Base-by-base conservation (phyloP, 92 coral and sea anemone species). In the Umimayanthus kanabou region DNA sequence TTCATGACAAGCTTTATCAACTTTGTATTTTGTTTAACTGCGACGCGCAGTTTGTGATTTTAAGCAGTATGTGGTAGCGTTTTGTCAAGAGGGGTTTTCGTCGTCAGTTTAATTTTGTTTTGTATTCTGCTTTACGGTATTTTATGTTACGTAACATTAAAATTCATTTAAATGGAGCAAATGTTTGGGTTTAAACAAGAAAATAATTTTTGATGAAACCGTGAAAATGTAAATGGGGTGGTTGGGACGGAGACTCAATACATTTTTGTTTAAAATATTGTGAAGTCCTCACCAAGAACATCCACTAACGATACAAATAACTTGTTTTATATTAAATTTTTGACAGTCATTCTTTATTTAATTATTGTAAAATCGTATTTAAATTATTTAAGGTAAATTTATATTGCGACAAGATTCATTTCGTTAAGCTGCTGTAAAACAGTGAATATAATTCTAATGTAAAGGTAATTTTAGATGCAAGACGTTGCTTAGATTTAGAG, bases 351-450 rank as follows among this genome's bases (percentile, higher is more conserved):
- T 47, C 22, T 16, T 39, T 83, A 83, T 83, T 83, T 83, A 83
- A 83, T 70, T 15, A 39, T 11, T 82, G 45, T 15, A 39, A 83
- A 70, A 83, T 69, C 29, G 43, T 83, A 83, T 83, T 83, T 83
- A 83, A 83, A 26, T 71, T 83, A 83, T 83, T 83, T 83, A 83
- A 83, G 64, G 61, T 83, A 70, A 83, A 39, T 81, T 69, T 28
- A 14, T 25, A 65, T 53, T 28, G 57, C 78, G 45, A 42, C 77
- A 16, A 28, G 43, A 42, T 25, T 42, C 71, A 3, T 49, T 55
- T 23, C 39, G 23, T 78, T 43, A 18, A 25, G 10, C 30, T 49
- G 66, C 65, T 78, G 82, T 78, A 23, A 50, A 78, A 43, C 20
- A 25, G 82, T 43, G 82, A 49, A 78, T 45, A 28, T 25, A 78